These are phyloP conservation scores for Chrysopilus asiliformis DNA, from an alignment of 2,888 invertebrate genomes.

Conservation along the genomic window DNA sequence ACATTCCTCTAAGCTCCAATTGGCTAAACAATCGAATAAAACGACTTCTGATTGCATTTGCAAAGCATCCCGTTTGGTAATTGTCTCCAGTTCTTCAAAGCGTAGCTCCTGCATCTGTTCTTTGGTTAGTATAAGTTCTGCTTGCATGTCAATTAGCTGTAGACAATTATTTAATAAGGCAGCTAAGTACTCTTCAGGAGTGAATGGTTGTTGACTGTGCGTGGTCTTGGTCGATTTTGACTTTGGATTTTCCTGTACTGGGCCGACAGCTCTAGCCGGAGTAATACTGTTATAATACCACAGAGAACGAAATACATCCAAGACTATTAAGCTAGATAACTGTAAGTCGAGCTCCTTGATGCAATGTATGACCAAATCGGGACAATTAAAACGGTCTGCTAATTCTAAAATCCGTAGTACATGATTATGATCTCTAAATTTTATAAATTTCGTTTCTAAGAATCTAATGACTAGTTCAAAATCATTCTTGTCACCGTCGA, in stretches of 20 bases:
- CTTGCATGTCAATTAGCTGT: conserved; percentile 36
- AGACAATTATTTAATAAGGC: conserved; percentile 33
- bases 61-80: conserved; percentile 31
- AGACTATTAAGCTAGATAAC: conserved; percentile 30
- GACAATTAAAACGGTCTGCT: conserved; percentile 34
- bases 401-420: conserved; percentile 33
- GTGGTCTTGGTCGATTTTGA: conserved; percentile 7
- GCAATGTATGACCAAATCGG: conserved; percentile 34
- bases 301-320: conserved; percentile 32
- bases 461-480: conserved; percentile 33
- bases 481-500: conserved; percentile 32
- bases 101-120: conserved; percentile 28
- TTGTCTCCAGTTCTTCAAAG: conserved; percentile 35
- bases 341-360: conserved; percentile 35
- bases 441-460: conserved; percentile 34
- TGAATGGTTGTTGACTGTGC: conserved; percentile 28
- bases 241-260: conserved; percentile 20
- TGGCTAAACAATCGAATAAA: conserved; percentile 32
- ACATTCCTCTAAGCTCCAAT: conserved; percentile 35
- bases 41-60: conserved; percentile 32
- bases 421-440: conserved; percentile 33
- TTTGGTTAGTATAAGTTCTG: conserved; percentile 29
- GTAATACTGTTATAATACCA: conserved; percentile 34
- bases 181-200: conserved; percentile 33
- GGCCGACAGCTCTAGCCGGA: conserved; percentile 21